Evolutionary conservation across 1,140 invertebrate species (phyloP), one percentile per base, ranked within the genome.

Genomic region (Drosophila orosa): DNA sequence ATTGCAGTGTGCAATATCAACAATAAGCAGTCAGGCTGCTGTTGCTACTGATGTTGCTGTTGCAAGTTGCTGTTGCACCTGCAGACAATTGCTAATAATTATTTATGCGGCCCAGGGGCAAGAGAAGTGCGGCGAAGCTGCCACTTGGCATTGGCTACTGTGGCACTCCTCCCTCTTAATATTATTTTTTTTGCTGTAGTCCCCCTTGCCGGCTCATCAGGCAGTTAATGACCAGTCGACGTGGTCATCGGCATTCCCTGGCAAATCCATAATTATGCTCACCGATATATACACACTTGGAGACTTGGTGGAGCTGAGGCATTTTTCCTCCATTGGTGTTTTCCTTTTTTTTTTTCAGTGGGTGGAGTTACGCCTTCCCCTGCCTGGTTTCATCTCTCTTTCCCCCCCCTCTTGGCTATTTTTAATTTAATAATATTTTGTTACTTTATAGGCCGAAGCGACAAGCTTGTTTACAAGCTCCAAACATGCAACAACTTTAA

Each of bases 381-480:
- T 47, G 42, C 22, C 31, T 5, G 15, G 48, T 33, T 19, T 17
- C 22, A 19, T 3, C 25, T 25, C 61, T 22, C 17, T 1, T 17
- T n/a, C n/a, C 22, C 54, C 27, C 0, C n/a, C 15, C 48, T 22
- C 63, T n/a, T 31, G 1, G 27, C 67, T 73, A 74, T 72, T 89
- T 87, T 87, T 87, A 83, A 87, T 87, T 87, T 87, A 87, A 87
- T 87, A 87, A 87, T 83, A 83, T 89, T 87, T 86, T 89, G 56
- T 71, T 62, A 59, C 63, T 68, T 77, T 87, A 89, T 87, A 79
- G 80, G 79, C 82, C 82, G 84, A 58, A 76, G 84, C 79, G 83
- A 87, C 83, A 87, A 89, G 83, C 83, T 89, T 87, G 83, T 87
- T 89, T 89, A 87, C 83, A 87, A 83, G 83, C 83, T 60, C 66